Percentiles rank a stretch among this genome's conserved stretches.
phyloP scores from a whole-genome alignment of 2,113 vertebrate species.

The Atractosteus spatula region DNA sequence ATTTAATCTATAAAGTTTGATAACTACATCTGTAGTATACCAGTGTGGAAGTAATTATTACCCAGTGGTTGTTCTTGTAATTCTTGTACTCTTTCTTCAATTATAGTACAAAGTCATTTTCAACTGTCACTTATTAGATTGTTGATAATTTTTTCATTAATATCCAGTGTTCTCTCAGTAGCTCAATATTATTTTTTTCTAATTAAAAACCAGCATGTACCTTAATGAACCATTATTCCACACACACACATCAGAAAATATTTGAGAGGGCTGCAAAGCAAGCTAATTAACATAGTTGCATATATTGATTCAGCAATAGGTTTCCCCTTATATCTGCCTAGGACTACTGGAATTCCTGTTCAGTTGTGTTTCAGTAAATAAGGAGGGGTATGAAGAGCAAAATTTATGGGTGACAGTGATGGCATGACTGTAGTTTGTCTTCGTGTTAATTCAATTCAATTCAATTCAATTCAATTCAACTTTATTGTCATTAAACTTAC shows the following conservation, averaged over 20 bases:
- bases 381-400: constrained; percentile 2
- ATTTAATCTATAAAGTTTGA: not conserved
- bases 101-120: not conserved
- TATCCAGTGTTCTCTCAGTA: not conserved
- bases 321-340: not conserved
- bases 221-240: not conserved
- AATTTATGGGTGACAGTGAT: not conserved
- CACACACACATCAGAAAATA: not conserved
- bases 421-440: not conserved
- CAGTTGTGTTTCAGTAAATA: not conserved
- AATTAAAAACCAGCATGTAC: not conserved
- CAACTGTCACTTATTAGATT: not conserved
- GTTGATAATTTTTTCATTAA: not conserved
- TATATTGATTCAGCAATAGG: not conserved
- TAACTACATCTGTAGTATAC: not conserved
- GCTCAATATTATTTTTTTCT: not conserved
- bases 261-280: not conserved
- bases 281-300: not conserved
- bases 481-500: no score
- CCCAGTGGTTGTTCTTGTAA: not conserved
- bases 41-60: not conserved
- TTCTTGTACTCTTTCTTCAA: not conserved
- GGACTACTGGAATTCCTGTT: not conserved
- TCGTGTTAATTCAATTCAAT: no score
- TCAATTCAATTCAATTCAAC: no score